Conservation (phyloP, 2,797 vertebrate species). For the Hylomyscus alleni region DNA sequence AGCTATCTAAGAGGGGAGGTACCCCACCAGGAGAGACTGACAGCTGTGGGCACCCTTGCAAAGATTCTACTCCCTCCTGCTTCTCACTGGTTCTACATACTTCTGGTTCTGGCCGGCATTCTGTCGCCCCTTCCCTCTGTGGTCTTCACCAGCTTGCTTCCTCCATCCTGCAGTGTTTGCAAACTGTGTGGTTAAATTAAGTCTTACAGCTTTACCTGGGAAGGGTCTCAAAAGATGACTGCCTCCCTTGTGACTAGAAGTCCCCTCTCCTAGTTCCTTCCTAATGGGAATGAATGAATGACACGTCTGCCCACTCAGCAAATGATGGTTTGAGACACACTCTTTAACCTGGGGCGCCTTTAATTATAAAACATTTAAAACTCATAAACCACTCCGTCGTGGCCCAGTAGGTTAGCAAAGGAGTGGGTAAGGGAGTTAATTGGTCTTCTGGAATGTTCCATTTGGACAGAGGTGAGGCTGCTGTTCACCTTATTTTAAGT, state of each 20-base stretch:
- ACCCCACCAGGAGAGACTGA: not conserved
- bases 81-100: not conserved
- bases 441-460: not conserved
- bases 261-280: not conserved
- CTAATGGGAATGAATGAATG: not conserved
- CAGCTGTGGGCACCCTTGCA: not conserved
- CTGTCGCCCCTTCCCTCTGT: no score
- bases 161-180: not conserved
- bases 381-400: not conserved
- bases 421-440: not conserved
- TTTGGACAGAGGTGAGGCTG: not conserved
- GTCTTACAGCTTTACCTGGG: not conserved
- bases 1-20: not conserved
- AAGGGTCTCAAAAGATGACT: not conserved
- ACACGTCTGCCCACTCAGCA: not conserved
- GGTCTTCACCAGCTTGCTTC: not conserved
- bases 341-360: conserved; percentile 60
- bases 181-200: not conserved
- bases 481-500: not conserved
- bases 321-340: not conserved
- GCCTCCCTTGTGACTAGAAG: not conserved
- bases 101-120: not conserved
- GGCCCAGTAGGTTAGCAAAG: not conserved
- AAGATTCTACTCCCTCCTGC: no score
- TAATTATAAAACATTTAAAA: conserved; percentile 77